Conservation (phyloP, 2,888 invertebrate genomes). For the Polyommatus icarus region DNA sequence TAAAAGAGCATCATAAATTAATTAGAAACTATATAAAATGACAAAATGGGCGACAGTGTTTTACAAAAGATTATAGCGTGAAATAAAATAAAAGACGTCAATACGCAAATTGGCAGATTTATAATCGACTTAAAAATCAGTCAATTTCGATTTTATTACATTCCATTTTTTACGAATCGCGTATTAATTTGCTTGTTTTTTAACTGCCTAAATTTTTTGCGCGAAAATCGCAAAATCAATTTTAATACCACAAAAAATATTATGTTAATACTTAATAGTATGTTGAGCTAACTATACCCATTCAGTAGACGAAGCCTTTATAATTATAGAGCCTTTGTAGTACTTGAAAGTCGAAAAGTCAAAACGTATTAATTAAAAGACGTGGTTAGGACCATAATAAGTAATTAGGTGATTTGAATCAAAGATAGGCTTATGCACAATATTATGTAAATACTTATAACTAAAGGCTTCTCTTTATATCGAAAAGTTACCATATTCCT, state of each 20-base stretch:
- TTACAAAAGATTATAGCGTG: constrained; percentile 47
- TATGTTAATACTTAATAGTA: too few species aligned
- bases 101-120: constrained; percentile 69
- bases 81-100: constrained; percentile 49
- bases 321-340: too few species aligned
- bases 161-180: constrained; percentile 50
- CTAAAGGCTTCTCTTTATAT: too few species aligned
- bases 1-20: constrained; percentile 34
- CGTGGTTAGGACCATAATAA: too few species aligned
- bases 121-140: constrained; percentile 62
- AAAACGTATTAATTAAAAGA: too few species aligned
- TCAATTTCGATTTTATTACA: constrained; percentile 63
- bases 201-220: constrained; percentile 1
- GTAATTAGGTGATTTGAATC: too few species aligned
- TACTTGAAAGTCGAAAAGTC: too few species aligned
- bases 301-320: too few species aligned
- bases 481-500: too few species aligned
- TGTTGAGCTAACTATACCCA: too few species aligned
- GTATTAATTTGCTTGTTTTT: constrained; percentile 43
- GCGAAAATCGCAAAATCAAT: not conserved
- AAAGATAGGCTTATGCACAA: too few species aligned
- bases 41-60: constrained; percentile 33
- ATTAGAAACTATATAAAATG: constrained; percentile 37
- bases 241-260: not conserved
- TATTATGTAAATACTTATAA: too few species aligned